A percentile compares a stretch with the other conserved stretches of the same genome.
Conservation (phyloP, 2,113 vertebrate genomes). For the Lontra canadensis region DNA sequence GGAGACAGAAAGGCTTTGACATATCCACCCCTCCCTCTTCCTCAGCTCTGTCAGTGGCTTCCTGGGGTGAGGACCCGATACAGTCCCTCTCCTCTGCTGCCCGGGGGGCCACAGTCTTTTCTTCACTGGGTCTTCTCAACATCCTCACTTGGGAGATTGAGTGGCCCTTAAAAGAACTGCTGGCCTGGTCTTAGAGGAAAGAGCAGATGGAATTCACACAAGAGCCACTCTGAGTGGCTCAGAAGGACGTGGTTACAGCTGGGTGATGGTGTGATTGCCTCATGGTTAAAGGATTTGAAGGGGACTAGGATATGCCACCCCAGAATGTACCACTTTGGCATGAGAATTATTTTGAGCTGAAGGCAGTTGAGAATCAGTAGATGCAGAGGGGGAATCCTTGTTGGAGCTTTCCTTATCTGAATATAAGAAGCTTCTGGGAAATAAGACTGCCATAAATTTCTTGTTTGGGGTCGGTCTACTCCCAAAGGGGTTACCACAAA, state of each 20-base stretch:
- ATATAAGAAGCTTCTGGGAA: not conserved
- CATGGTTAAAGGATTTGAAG: not conserved
- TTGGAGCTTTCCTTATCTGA: not conserved
- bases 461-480: not conserved
- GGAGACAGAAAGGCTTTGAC: not conserved
- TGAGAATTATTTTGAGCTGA: not conserved
- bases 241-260: not conserved
- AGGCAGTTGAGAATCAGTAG: not conserved
- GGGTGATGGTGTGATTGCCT: not conserved
- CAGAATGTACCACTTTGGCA: not conserved
- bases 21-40: no score
- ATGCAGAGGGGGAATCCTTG: not conserved
- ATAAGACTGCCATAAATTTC: not conserved
- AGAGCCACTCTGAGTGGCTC: not conserved
- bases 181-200: not conserved
- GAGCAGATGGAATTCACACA: not conserved
- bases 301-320: no score
- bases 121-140: not conserved
- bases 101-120: rapidly evolving
- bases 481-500: not conserved
- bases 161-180: not conserved
- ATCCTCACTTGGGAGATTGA: not conserved
- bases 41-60: not conserved
- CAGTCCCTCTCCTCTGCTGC: not conserved
- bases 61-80: not conserved